phyloP scores from a whole-genome alignment of 1,140 invertebrate genomes.

The Branchinecta lynchi region DNA sequence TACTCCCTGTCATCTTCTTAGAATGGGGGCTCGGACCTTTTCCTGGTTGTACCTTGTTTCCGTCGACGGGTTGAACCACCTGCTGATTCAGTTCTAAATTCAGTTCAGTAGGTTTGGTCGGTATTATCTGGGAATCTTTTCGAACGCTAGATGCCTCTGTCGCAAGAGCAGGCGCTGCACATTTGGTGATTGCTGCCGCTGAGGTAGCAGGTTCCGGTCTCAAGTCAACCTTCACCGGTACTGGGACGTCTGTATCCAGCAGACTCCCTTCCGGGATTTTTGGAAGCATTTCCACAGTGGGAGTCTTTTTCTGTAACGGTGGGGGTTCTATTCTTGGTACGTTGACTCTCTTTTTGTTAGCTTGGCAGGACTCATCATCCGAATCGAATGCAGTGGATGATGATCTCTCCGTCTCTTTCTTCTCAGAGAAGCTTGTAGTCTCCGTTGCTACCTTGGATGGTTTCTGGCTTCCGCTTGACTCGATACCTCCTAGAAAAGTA shows the following conservation, averaged over 20 bases:
- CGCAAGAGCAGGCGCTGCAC: slow-evolving; percentile 18
- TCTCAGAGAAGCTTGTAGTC: slow-evolving; percentile 33
- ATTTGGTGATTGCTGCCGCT: slow-evolving; percentile 19
- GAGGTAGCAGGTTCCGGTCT: slow-evolving; percentile 21
- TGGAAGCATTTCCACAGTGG: slow-evolving; percentile 40
- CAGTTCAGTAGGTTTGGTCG: slow-evolving; percentile 14
- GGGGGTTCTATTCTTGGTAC: slow-evolving; percentile 22
- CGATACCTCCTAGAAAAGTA: neutral
- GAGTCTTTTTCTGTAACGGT: slow-evolving; percentile 19
- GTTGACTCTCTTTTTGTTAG: slow-evolving; percentile 26
- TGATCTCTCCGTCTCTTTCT: slow-evolving; percentile 57
- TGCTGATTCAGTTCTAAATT: slow-evolving; percentile 10
- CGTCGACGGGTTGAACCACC: neutral
- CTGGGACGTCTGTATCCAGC: slow-evolving; percentile 41
- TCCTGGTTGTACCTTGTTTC: neutral
- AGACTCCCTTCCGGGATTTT: slow-evolving; percentile 48
- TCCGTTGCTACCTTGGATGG: slow-evolving; percentile 41
- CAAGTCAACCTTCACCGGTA: slow-evolving; percentile 21
- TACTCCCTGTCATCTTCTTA: too few relatives aligned
- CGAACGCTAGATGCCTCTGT: slow-evolving; percentile 2
- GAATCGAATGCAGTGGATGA: slow-evolving; percentile 91
- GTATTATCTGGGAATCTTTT: slow-evolving; percentile 14
- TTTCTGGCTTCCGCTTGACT: slow-evolving; percentile 36
- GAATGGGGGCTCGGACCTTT: too few relatives aligned
- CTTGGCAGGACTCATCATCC: slow-evolving; percentile 60